Base-by-base conservation (phyloP, 2,113 vertebrate species). In the Coryphaenoides rupestris region DNA sequence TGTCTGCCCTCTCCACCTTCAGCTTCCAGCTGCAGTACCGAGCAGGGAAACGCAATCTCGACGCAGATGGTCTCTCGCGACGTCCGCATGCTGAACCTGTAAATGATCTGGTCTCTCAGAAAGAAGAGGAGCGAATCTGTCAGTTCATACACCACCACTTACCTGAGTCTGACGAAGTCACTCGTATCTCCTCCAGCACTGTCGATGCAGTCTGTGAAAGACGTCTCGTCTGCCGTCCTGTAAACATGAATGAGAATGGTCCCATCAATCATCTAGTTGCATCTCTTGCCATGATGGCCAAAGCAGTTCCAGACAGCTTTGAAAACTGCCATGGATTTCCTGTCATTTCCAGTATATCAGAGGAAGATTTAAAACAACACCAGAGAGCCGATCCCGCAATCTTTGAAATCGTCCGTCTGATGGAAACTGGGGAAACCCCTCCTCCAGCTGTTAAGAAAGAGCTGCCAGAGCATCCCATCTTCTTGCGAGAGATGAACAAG, bases 381-480 rank as follows among this genome's bases (percentile, higher is more conserved):
- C 57, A 59, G 26, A 28, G 23, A 28, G 54, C 54, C n/a, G 24
- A 59, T 59, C 57, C 57, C 7, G 26, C 26, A 0, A 59, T 59
- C 26, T 59, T 23, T 59, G 57, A 59, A 40, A n/a, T 59, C 57
- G 19, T 33, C 26, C 24, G 1, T 40, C 24, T n/a, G 24, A 15
- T 58, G 21, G 56, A 58, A 23, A 26, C 56, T 4, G 23, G 56
- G 56, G 56, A 58, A 58, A 17, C 14, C 3, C 14, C 26, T 19
- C 57, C 57, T 59, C 17, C 57, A 33, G 26, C 57, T 33, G 24
- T 59, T n/a, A 59, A 26, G 57, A 59, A 19, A 59, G 57, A 59
- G 24, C 22, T 58, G 55, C 23, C 55, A 58, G 55, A 58, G 15
- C 55, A 24, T 58, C 55, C 55, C 23, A 58, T 58, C 55, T n/a